Base-by-base conservation (phyloP, 2,888 invertebrate genomes). In the Achlya flavicornis region DNA sequence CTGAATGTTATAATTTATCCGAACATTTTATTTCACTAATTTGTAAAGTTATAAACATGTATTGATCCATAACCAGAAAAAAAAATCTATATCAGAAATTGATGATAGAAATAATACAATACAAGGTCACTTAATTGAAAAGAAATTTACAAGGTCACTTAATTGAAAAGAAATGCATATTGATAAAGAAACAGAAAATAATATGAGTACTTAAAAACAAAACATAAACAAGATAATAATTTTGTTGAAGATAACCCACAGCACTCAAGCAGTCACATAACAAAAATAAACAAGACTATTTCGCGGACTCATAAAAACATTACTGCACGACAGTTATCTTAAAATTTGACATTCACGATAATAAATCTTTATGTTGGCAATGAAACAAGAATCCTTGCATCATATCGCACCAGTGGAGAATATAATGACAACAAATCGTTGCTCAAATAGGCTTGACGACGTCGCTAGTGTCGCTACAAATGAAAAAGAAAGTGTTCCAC, bases 331-430 rank as follows among this genome's bases (percentile, higher is more conserved):
- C 41, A 60, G 59, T 60, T 62, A 67, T 64, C 6, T 64, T 68
- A 68, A 69, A 75, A 71, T 79, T 73, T 79, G 76, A 74, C 73
- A 74, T 68, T 71, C 32, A 63, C 35, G 62, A 8, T 64, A 65
- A 78, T 78, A 73, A 72, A 77, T 78, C 74, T 67, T 66, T 46
- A 53, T 59, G 75, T 66, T 83, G 83, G 83, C 83, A 78, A 69
- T 72, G 69, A 66, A 63, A 76, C 83, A 83, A 82, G 81, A 83
- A 83, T 80, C 67, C 64, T 81, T 81, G 75, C 83, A 81, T 78
- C 80, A 80, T 72, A 67, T 64, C 66, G 64, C 43, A 64, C 59
- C 66, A 69, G 62, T 59, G 10, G 63, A 16, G 38, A 38, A 7
- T 10, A 12, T 12, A 41, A 12, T 41, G 38, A 59, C 59, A 41